These are phyloP conservation scores for Diarsia brunnea DNA, from an alignment of 2,888 invertebrate species.

Conservation along the genomic window DNA sequence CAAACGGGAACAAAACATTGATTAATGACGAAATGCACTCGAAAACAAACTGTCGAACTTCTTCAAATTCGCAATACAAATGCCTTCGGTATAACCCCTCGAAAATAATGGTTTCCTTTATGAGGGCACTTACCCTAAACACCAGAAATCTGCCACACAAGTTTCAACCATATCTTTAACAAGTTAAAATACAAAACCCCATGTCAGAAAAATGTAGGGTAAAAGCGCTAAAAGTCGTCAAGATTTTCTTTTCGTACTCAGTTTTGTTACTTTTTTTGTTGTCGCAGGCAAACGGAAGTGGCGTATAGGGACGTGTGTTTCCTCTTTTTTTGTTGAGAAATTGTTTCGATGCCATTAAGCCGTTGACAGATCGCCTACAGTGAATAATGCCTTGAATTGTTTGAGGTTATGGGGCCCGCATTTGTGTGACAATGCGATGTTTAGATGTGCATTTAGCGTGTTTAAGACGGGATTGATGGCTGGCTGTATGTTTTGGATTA, in stretches of 20 bases:
- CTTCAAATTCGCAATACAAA: conserved; percentile 90
- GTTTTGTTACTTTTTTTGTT: conserved; percentile 88
- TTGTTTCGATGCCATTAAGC: conserved; percentile 90
- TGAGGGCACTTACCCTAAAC: conserved; percentile 72
- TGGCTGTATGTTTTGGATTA: conserved; percentile 15
- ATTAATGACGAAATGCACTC: conserved; percentile 91
- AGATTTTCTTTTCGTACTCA: conserved; percentile 80
- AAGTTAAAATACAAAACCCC: conserved; percentile 52
- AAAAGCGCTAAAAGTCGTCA: conserved; percentile 76
- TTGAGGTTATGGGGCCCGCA: conserved; percentile 74
- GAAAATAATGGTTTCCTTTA: conserved; percentile 90
- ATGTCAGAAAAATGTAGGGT: conserved; percentile 70
- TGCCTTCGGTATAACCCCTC: conserved; percentile 87
- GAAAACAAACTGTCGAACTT: conserved; percentile 91
- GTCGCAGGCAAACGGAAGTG: conserved; percentile 86
- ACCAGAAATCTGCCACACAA: conserved; percentile 54
- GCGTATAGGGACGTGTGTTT: conserved; percentile 88
- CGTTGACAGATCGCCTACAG: conserved; percentile 88
- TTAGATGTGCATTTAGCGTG: conserved; percentile 70
- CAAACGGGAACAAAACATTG: conserved; percentile 88
- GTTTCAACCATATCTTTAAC: conserved; percentile 40
- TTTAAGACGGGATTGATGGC: conserved; percentile 51
- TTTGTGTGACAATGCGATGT: conserved; percentile 80
- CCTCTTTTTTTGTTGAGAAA: conserved; percentile 89
- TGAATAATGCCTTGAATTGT: conserved; percentile 88